Evolutionary conservation across 2,113 vertebrate genomes (phyloP), one percentile per base, ranked within the genome.

Genomic region (Gyps fulvus): DNA sequence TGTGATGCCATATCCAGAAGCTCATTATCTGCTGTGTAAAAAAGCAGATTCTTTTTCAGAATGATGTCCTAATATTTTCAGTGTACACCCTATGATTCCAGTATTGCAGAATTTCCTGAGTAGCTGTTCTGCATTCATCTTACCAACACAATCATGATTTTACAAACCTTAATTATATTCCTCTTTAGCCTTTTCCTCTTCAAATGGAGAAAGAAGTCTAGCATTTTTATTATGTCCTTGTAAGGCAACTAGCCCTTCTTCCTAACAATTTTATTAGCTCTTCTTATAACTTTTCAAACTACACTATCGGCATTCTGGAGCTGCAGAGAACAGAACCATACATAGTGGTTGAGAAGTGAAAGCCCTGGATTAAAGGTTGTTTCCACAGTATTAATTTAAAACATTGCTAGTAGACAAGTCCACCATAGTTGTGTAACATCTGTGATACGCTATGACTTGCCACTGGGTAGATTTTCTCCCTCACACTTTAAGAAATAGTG

Each of bases 11-110:
- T 34, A 38, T 29, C 7, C 27, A 62, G n/a, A 92, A 69, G 3
- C 5, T 49, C 13, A 20, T 42, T 69, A 27, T 22, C 13, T 70
- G 21, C 26, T 57, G 17, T 19, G 4, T 49, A 38, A 70, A 57
- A 45, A 49, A 69, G 2, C 6, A 27, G 36, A 36, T 57, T 55
- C 7, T 54, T n/a, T 91, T 62, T 38, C 55, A 63, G 38, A 81
- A 45, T 71, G 11, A 52, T 55, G 4, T 50, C 18, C 10, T n/a
- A 43, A 14, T 16, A 83, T 34, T 81, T 81, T n/a, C 11, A 61
- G 8, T 0, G 0, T 26, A 31, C 6, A 20, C 9, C 19, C 16
- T 11, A n/a, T 22, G 45, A 73, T n/a, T 52, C 59, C 25, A 45
- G 23, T 13, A 3, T 36, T 47, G 25, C 16, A 32, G 26, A 78